A percentile compares a stretch with the other conserved stretches of the same genome.
Evolutionary conservation across 2,113 vertebrate genomes (phyloP).

Genomic region (Phalacrocorax pelagicus): DNA sequence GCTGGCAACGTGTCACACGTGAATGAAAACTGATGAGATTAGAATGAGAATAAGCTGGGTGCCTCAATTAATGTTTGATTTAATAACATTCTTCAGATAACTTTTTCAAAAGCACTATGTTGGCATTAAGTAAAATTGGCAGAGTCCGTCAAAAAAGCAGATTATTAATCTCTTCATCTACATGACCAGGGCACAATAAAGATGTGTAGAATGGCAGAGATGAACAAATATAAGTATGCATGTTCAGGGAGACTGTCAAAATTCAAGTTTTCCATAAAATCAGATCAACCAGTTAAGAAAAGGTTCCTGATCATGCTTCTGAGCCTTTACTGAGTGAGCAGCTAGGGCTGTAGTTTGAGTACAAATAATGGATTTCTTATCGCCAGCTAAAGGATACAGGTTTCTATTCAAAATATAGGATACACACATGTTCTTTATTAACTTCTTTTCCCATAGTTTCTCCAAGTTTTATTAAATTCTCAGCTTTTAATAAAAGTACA

Average conservation of each 20-base stretch:
- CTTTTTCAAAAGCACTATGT: background rate
- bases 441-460: background rate
- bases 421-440: background rate
- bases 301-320: background rate
- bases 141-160: background rate
- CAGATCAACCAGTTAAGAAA: background rate
- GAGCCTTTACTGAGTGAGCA: background rate
- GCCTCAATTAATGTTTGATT: slow-evolving; percentile 10
- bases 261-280: background rate
- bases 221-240: background rate
- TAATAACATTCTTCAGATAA: background rate
- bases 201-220: background rate
- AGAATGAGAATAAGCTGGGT: slow-evolving; percentile 7
- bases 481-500: too few relatives aligned
- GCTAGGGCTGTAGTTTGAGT: background rate
- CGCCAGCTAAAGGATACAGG: background rate
- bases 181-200: background rate
- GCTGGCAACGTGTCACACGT: background rate
- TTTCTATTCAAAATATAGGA: background rate
- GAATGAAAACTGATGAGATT: slow-evolving; percentile 36
- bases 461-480: background rate
- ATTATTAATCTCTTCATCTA: background rate
- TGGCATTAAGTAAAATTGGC: slow-evolving; percentile 5
- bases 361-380: background rate
- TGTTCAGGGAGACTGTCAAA: background rate